Percentiles rank a stretch among this genome's conserved stretches.
These are phyloP conservation scores for Thereva unica DNA, from an alignment of 2,888 invertebrate species.

Conservation along the genomic window DNA sequence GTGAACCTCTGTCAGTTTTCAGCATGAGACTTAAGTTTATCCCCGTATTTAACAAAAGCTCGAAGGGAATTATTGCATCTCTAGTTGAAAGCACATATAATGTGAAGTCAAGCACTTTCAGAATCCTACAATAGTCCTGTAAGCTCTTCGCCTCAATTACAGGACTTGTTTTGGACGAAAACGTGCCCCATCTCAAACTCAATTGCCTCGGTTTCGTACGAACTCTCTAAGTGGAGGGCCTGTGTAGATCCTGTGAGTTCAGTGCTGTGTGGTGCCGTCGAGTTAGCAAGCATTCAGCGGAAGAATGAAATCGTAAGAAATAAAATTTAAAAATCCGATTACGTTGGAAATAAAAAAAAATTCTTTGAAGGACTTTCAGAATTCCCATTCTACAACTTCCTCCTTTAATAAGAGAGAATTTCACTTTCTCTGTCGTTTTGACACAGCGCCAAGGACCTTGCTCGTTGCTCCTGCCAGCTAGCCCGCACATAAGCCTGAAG, in stretches of 20 bases:
- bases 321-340: conserved; percentile 32
- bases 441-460: conserved; percentile 19
- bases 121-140: not conserved
- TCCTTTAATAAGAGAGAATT: conserved; percentile 16
- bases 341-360: conserved; percentile 23
- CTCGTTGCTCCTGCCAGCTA: not conserved
- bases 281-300: not conserved
- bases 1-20: too few relatives aligned
- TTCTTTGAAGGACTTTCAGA: conserved; percentile 25
- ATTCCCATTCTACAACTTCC: not conserved
- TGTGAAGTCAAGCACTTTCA: conserved; percentile 9
- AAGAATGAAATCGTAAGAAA: conserved; percentile 20
- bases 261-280: too few relatives aligned
- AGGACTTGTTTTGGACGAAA: conserved; percentile 19
- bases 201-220: not conserved
- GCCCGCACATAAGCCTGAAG: conserved; percentile 10
- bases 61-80: too few relatives aligned
- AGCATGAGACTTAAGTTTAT: too few relatives aligned
- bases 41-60: too few relatives aligned
- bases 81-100: conserved; percentile 6
- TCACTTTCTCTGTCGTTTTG: conserved; percentile 22
- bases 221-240: not conserved
- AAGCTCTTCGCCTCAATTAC: conserved; percentile 15
- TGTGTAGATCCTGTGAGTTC: too few relatives aligned
- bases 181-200: not conserved